Evolutionary conservation across 1,140 invertebrate species (phyloP).

Genomic region (Drosophila bipectinata): DNA sequence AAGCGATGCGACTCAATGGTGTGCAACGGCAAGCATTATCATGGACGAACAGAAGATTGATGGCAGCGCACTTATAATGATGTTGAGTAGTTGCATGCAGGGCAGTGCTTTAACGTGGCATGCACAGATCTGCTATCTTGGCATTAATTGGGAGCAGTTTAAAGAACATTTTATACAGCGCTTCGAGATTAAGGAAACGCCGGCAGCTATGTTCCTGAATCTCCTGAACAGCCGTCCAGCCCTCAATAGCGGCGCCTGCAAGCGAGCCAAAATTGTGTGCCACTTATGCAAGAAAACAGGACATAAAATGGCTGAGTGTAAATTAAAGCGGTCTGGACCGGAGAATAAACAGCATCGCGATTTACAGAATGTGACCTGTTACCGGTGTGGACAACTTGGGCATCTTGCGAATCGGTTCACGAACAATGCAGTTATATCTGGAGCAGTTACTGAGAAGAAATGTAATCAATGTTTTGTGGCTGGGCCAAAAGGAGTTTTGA

Average conservation of each 20-base stretch:
- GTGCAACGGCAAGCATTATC: background rate
- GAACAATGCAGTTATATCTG: background rate
- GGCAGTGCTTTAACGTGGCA: slow-evolving; percentile 3
- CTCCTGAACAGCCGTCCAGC: slow-evolving; percentile 17
- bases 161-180: slow-evolving; percentile 6
- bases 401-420: slow-evolving; percentile 29
- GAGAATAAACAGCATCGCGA: slow-evolving; percentile 14
- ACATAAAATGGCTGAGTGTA: background rate
- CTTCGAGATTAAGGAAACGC: too few species aligned
- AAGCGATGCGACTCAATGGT: background rate
- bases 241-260: background rate
- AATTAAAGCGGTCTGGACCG: slow-evolving; percentile 5
- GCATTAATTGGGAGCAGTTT: slow-evolving; percentile 2
- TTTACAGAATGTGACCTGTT: slow-evolving; percentile 9
- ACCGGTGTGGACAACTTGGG: slow-evolving; percentile 13
- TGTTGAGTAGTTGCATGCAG: background rate
- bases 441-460: too few species aligned
- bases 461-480: too few species aligned
- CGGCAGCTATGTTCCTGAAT: slow-evolving; percentile 16
- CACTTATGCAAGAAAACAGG: slow-evolving; percentile 3
- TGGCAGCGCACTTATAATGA: too few species aligned
- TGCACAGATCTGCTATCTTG: background rate
- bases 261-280: slow-evolving; percentile 2
- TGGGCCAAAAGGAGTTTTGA: too few species aligned
- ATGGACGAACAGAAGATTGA: too few species aligned